Percentiles rank a stretch among this genome's conserved stretches.
Conservation (phyloP, 2,888 invertebrate species). For the Trichopoda pennipes region DNA sequence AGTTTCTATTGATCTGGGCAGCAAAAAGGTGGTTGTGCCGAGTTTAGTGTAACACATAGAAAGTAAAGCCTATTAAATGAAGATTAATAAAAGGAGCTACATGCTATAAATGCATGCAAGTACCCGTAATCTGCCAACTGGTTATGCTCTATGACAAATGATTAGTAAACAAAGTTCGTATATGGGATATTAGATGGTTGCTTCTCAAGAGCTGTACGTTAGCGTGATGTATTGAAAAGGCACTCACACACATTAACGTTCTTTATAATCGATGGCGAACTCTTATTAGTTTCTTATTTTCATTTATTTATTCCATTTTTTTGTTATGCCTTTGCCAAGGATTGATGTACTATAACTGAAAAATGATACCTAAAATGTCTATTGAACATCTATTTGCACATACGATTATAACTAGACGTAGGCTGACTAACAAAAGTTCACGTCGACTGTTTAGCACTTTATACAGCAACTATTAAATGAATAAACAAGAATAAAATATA, state of each 20-base stretch:
- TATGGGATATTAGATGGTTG: slow-evolving; percentile 4
- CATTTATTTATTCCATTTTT: slow-evolving; percentile 11
- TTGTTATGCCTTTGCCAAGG: slow-evolving; percentile 23
- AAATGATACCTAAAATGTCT: slow-evolving; percentile 54
- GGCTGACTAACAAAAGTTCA: background rate
- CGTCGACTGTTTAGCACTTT: background rate
- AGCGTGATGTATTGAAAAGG: background rate
- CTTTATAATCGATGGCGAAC: slow-evolving; percentile 11
- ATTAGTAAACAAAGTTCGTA: slow-evolving; percentile 55
- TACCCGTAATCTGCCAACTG: slow-evolving; percentile 49
- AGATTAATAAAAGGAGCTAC: slow-evolving; percentile 60
- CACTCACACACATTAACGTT: background rate
- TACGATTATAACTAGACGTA: background rate
- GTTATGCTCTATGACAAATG: slow-evolving; percentile 64
- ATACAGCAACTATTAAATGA: too few species aligned
- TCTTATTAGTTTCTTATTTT: slow-evolving; percentile 42
- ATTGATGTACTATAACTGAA: slow-evolving; percentile 66
- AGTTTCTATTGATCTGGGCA: slow-evolving; percentile 1
- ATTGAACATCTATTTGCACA: slow-evolving; percentile 16
- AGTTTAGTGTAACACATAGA: background rate
- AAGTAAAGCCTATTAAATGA: slow-evolving; percentile 60
- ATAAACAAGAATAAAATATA: too few species aligned
- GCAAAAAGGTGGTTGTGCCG: slow-evolving; percentile 17
- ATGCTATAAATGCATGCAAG: slow-evolving; percentile 30
- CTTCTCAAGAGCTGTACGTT: background rate